Conservation (phyloP, 1,140 invertebrate genomes). For the Eurosta solidaginis region DNA sequence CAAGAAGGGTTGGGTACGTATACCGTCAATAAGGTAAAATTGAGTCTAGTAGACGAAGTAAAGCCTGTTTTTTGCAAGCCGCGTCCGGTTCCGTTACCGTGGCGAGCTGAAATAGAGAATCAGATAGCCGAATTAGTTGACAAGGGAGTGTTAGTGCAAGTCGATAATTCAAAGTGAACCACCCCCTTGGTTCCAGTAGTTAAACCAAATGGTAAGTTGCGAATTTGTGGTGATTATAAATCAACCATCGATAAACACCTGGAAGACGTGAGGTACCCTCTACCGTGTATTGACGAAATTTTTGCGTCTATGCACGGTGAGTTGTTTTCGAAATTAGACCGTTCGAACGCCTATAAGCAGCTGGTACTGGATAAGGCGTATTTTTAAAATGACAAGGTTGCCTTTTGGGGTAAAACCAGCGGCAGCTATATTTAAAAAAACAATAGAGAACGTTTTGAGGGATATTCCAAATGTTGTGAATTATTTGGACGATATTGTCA, state of each 20-base stretch:
- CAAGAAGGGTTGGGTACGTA: no score
- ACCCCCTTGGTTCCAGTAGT: not conserved
- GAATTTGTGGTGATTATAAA: no score
- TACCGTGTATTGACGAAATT: slow-evolving; percentile 48
- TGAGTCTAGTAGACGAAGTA: not conserved
- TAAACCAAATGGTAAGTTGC: not conserved
- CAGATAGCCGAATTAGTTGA: not conserved
- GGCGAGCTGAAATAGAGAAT: not conserved
- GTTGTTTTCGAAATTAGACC: slow-evolving; percentile 46
- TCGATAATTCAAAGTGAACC: not conserved
- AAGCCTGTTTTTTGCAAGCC: not conserved
- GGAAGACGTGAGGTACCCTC: slow-evolving; percentile 39
- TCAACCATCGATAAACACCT: slow-evolving; percentile 41
- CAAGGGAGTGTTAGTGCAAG: not conserved
- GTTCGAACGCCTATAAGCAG: slow-evolving; percentile 45
- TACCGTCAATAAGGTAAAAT: no score
- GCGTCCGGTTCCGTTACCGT: not conserved
- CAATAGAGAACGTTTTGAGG: slow-evolving; percentile 45
- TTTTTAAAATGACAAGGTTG: no score
- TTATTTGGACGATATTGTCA: no score
- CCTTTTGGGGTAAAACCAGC: no score
- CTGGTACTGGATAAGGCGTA: slow-evolving; percentile 38
- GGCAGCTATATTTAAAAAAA: slow-evolving; percentile 50
- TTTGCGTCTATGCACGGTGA: slow-evolving; percentile 43
- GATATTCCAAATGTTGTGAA: slow-evolving; percentile 39